phyloP scores from a whole-genome alignment of 2,113 vertebrate species.

The Tamias sibiricus region DNA sequence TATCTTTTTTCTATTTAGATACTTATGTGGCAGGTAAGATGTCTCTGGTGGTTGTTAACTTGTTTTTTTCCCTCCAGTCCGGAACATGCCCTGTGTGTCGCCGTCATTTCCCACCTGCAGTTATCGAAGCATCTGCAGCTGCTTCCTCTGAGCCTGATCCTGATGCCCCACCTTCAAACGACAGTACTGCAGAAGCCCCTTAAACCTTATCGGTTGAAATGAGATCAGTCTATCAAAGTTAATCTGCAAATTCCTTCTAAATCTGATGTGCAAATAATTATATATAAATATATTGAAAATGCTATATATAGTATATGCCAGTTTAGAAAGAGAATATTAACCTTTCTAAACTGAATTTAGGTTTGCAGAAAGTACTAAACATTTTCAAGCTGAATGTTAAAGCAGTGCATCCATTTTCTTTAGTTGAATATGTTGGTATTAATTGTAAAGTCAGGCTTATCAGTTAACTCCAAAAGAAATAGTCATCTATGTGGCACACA shows the following conservation, averaged over 20 bases:
- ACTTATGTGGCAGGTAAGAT: background rate
- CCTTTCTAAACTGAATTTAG: constrained; percentile 81
- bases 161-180: constrained; percentile 76
- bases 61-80: constrained; percentile 82
- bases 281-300: constrained; percentile 79
- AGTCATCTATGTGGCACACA: constrained; percentile 66
- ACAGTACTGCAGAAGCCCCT: constrained; percentile 76
- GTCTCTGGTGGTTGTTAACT: constrained; percentile 22
- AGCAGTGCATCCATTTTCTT: constrained; percentile 69
- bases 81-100: constrained; percentile 93
- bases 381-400: constrained; percentile 75
- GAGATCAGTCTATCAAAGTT: constrained; percentile 67
- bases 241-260: constrained; percentile 75
- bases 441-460: constrained; percentile 67
- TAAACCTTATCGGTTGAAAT: constrained; percentile 72
- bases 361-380: constrained; percentile 72
- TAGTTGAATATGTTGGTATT: constrained; percentile 69
- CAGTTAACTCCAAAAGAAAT: constrained; percentile 57
- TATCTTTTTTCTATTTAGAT: constrained; percentile 2
- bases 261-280: constrained; percentile 77
- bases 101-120: constrained; percentile 85
- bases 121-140: constrained; percentile 73
- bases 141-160: constrained; percentile 75
- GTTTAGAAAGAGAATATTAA: constrained; percentile 77
- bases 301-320: constrained; percentile 77